These are phyloP conservation scores for Chrysotoxum bicinctum DNA, from an alignment of 2,888 invertebrate species.

Conservation along the genomic window DNA sequence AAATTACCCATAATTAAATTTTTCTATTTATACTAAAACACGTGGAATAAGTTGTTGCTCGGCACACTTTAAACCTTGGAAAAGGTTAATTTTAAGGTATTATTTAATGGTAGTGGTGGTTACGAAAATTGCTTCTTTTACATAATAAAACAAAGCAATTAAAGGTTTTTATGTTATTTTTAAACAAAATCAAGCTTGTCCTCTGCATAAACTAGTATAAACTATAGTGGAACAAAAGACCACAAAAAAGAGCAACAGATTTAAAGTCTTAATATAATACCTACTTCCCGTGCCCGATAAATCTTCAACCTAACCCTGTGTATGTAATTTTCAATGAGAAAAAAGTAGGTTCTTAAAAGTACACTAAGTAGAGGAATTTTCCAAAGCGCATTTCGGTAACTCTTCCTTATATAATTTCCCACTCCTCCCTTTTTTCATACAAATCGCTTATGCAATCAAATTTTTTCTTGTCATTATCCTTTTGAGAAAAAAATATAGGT, in stretches of 20 bases:
- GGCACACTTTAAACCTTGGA: conserved; percentile 21
- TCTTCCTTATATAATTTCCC: neutral
- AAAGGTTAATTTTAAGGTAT: conserved; percentile 28
- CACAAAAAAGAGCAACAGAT: conserved; percentile 9
- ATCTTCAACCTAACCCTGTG: neutral
- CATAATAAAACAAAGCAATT: conserved; percentile 14
- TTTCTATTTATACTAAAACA: conserved; percentile 23
- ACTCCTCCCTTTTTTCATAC: neutral
- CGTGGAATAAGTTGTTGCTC: conserved; percentile 12
- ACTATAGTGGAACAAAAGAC: conserved; percentile 29
- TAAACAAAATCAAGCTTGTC: neutral
- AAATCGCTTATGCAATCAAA: conserved; percentile 55
- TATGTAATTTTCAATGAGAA: conserved; percentile 13
- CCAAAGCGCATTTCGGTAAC: conserved; percentile 38
- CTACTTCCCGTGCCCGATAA: neutral
- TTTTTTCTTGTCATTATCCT: conserved; percentile 61
- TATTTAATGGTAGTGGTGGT: conserved; percentile 2
- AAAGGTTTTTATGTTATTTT: neutral
- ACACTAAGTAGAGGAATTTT: conserved; percentile 32
- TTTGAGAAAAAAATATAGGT: conserved; percentile 13
- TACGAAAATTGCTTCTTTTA: conserved; percentile 41
- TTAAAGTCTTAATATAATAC: neutral
- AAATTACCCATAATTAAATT: conserved; percentile 52
- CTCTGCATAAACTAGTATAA: neutral
- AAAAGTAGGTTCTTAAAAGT: neutral